Base-by-base conservation (phyloP, 2,888 invertebrate species). In the Thera britannica region DNA sequence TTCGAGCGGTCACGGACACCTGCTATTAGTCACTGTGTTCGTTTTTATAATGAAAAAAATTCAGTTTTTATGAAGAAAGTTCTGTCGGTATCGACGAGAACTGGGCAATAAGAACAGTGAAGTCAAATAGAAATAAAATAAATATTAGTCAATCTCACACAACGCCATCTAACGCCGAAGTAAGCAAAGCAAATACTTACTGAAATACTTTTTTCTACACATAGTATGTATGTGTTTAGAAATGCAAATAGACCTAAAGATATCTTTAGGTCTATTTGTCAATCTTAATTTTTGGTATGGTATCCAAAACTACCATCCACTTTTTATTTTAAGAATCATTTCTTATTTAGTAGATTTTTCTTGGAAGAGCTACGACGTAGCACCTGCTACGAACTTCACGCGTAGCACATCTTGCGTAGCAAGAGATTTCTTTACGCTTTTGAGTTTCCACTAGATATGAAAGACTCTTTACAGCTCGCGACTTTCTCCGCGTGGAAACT, bases 1-100 rank as follows among this genome's bases (percentile, higher is more conserved):
- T 84, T 84, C 82, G 75, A 74, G 85, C 86, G 88, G 90, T 90
- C 89, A 90, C 80, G 89, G 89, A 81, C 90, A 85, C 83, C 80
- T 83, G 85, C 78, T 74, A 77, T 36, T 54, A 9, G 58, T 34
- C 9, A 58, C 12, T n/a, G n/a, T 11, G 34, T 11, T 54, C 34
- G 6, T 54, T 52, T 11, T 54, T 54, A 38, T 38, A 6, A 38
- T 2, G 38, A 38, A 38, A 38, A 38, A 5, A 5, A 6, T 3
- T 38, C 38, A 38, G 38, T 38, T 38, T 38, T 5, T 5, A 3
- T 3, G 38, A 5, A 6, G 38, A 6, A 38, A 38, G 38, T 38
- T 38, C 38, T 2, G 23, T 23, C 23, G 1, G 23, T 23, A 23
- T 23, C 1, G 23, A 23, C 23, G 23, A 23, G 23, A 23, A 23